phyloP scores from a whole-genome alignment of 2,888 invertebrate genomes.

The Macrosoma leucophasiata region DNA sequence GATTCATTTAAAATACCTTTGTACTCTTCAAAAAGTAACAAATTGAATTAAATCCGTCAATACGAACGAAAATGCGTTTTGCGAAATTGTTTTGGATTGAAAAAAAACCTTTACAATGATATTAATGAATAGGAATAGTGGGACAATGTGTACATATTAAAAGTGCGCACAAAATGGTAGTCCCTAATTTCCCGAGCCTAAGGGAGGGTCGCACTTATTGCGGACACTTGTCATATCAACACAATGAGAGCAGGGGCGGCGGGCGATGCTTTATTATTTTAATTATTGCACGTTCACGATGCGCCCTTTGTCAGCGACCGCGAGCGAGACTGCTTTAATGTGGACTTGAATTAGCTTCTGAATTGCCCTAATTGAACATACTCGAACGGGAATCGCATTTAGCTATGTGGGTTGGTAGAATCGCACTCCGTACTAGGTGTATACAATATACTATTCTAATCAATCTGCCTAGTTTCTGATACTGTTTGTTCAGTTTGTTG shows the following conservation, averaged over 20 bases:
- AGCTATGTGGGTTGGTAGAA: not conserved
- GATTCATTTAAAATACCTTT: too few relatives aligned
- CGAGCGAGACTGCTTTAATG: constrained; percentile 45
- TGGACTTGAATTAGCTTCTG: constrained; percentile 33
- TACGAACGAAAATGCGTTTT: not conserved
- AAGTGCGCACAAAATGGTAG: too few relatives aligned
- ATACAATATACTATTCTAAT: too few relatives aligned
- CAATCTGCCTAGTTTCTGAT: too few relatives aligned
- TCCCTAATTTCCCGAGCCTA: constrained; percentile 33
- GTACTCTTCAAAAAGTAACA: too few relatives aligned
- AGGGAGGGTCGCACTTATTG: constrained; percentile 59
- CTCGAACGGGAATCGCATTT: too few relatives aligned
- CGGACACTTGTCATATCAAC: constrained; percentile 72
- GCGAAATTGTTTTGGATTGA: too few relatives aligned
- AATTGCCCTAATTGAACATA: constrained; percentile 57
- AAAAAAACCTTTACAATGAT: constrained; percentile 12
- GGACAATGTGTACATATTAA: too few relatives aligned
- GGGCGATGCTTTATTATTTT: constrained; percentile 71
- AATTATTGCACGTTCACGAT: constrained; percentile 67
- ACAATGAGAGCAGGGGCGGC: constrained; percentile 48
- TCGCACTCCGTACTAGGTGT: not conserved
- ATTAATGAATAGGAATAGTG: constrained; percentile 4
- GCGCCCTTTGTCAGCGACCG: constrained; percentile 58
- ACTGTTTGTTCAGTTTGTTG: too few relatives aligned
- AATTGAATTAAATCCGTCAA: not conserved